These are phyloP conservation scores for Lerema accius DNA, from an alignment of 1,140 invertebrate species.

Conservation along the genomic window DNA sequence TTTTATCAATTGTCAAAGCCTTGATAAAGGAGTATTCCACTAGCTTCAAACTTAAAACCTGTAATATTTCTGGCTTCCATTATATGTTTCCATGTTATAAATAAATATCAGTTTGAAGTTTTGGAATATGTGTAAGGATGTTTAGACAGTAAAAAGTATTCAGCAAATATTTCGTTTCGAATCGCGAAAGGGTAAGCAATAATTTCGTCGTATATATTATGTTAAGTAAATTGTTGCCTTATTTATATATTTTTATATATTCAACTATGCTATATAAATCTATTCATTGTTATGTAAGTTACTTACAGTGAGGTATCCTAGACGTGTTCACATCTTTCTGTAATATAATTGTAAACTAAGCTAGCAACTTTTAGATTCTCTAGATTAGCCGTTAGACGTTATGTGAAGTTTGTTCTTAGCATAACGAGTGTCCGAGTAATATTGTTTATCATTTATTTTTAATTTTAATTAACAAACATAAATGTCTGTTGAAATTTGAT, in stretches of 20 bases:
- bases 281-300: conserved; percentile 7
- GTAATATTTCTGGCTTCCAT: too few species aligned
- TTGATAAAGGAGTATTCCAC: too few species aligned
- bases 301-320: conserved; percentile 2
- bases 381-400: conserved; percentile 36
- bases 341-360: conserved; percentile 41
- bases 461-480: conserved; percentile 67
- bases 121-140: background rate
- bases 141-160: too few species aligned
- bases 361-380: conserved; percentile 39
- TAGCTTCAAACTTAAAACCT: background rate
- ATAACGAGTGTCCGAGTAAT: conserved; percentile 42
- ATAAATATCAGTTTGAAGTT: conserved; percentile 17
- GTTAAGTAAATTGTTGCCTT: conserved; percentile 4
- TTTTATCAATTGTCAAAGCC: too few species aligned
- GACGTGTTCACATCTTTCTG: conserved; percentile 45
- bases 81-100: too few species aligned
- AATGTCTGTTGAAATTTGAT: conserved; percentile 78
- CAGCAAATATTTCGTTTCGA: too few species aligned
- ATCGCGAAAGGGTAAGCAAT: too few species aligned
- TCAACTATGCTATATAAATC: conserved; percentile 3
- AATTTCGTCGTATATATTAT: too few species aligned
- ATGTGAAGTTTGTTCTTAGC: conserved; percentile 37
- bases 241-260: conserved; percentile 12
- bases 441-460: conserved; percentile 69